These are phyloP conservation scores for Cyrtorhinus lividipennis DNA, from an alignment of 1,140 invertebrate genomes.

Conservation along the genomic window DNA sequence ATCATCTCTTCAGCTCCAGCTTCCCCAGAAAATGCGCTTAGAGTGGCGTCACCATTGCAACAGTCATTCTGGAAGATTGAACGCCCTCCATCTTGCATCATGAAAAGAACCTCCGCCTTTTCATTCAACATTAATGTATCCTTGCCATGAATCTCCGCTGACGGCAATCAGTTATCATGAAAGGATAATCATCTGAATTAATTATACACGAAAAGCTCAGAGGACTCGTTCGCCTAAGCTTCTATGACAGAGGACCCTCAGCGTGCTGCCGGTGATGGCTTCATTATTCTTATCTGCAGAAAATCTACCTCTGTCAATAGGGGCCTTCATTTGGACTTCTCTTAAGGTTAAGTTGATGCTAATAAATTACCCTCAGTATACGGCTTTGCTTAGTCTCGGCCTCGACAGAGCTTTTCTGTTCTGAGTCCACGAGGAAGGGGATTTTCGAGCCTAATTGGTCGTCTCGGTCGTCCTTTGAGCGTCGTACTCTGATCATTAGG, in stretches of 20 bases:
- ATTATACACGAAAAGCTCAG: not conserved
- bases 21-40: no score
- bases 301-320: not conserved
- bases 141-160: not conserved
- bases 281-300: constrained; percentile 2
- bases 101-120: no score
- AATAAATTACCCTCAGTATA: not conserved
- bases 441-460: not conserved
- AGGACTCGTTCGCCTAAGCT: not conserved
- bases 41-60: no score
- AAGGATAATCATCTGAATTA: constrained; percentile 1
- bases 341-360: not conserved
- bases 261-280: not conserved
- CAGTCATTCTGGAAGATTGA: no score
- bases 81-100: no score
- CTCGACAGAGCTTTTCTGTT: not conserved
- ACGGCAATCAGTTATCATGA: not conserved
- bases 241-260: not conserved
- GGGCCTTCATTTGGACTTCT: constrained; percentile 1
- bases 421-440: not conserved
- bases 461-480: no score
- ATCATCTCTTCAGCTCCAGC: no score
- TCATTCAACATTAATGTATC: not conserved
- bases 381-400: no score
- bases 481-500: no score